Base-by-base conservation (phyloP, 2,888 invertebrate species). In the Miltochrista miniata region DNA sequence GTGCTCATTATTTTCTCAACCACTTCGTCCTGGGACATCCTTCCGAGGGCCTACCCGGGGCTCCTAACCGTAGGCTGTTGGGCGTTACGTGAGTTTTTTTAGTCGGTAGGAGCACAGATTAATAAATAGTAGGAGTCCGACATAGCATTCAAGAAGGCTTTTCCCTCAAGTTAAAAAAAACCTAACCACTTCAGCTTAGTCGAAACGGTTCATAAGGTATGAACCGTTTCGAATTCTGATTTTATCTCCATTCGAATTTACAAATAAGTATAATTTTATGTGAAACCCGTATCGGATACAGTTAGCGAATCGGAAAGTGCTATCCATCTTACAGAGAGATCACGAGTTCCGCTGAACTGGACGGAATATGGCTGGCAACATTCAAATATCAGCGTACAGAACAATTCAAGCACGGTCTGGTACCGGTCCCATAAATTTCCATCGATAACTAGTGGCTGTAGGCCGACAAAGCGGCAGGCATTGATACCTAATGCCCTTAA, bases 241-340 rank as follows among this genome's bases (percentile, higher is more conserved):
- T n/a, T 15, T 10, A 15, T 37, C 37, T 7, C 11, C 15, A 11
- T 37, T 37, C 9, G 11, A 37, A 13, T 11, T 15, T 18, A 11
- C 35, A 30, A 41, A 31, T 41, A 29, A 10, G 12, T 12, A 14
- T 38, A 38, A 38, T 18, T 38, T 38, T 14, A 10, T 18, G 3
- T 14, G 29, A 11, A 29, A 36, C 36, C 24, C 9, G 12, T 12
- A 36, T 36, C n/a, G 15, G 12, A 24, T 39, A 41, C 41, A 36
- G 35, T 35, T 49, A 49, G 33, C 37, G 33, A 41, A 48, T 48
- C 36, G 43, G 18, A 37, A 49, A 44, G n/a, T n/a, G 36, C 48
- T 46, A 51, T 59, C 46, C 44, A 50, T 45, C 45, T 50, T 36
- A 36, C 12, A 30, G 40, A 39, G 30, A 45, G 45, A 45, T 45